Evolutionary conservation across 2,797 vertebrate genomes (phyloP).

Genomic region (Otolemur crassicaudatus): DNA sequence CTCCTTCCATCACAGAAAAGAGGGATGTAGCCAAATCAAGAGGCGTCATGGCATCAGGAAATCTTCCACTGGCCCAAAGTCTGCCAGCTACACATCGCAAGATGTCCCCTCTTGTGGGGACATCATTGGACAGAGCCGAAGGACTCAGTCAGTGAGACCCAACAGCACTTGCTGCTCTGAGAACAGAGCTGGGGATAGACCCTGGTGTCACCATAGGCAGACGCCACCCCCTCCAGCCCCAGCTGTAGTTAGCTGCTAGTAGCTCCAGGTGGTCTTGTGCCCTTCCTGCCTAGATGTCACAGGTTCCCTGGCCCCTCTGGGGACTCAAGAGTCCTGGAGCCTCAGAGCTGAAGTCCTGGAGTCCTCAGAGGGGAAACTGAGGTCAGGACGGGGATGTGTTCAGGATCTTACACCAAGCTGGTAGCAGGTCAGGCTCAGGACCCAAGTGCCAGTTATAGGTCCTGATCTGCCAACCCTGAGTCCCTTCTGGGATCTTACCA

Average conservation of each 20-base stretch:
- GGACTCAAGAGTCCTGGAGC: neutral
- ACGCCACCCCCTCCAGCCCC: neutral
- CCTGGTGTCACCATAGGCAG: neutral
- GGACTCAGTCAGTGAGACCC: neutral
- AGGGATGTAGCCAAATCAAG: neutral
- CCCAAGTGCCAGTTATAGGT: neutral
- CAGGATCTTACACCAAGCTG: neutral
- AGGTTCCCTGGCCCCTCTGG: accelerated
- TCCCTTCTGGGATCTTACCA: neutral
- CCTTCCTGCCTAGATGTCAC: neutral
- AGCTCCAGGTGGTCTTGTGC: neutral
- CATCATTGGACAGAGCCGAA: neutral
- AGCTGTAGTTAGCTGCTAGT: neutral
- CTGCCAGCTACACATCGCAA: neutral
- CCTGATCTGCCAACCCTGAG: neutral
- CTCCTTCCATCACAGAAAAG: neutral
- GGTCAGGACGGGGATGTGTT: neutral
- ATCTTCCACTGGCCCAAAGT: neutral
- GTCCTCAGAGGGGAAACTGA: neutral
- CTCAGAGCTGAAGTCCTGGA: neutral
- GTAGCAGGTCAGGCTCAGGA: neutral
- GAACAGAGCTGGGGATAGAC: neutral
- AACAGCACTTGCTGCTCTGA: accelerated
- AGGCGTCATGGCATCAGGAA: accelerated
- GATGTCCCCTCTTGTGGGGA: neutral